Percentiles rank a stretch among this genome's conserved stretches.
Evolutionary conservation across 2,888 invertebrate species (phyloP).

Genomic region (Heteromurus nitidus): DNA sequence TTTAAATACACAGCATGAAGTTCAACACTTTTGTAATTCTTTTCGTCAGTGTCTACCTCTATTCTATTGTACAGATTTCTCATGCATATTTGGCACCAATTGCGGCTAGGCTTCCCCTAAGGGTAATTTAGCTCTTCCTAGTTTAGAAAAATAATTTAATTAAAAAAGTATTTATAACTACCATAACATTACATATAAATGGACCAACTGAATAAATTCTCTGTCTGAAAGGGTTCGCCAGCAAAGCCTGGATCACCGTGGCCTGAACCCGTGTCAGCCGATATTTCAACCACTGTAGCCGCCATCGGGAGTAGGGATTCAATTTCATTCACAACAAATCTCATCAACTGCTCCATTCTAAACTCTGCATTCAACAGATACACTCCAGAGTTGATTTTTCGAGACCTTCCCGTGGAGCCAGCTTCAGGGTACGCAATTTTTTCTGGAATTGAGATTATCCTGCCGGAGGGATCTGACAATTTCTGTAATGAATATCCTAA

Average conservation of each 20-base stretch:
- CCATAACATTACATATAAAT: neutral
- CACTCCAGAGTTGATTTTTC: conserved; percentile 61
- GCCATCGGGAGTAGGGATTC: conserved; percentile 45
- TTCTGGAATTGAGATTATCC: conserved; percentile 50
- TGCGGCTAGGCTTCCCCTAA: conserved; percentile 65
- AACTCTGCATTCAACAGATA: conserved; percentile 66
- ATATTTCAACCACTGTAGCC: conserved; percentile 1
- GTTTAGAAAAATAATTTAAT: neutral
- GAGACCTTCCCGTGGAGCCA: conserved; percentile 44
- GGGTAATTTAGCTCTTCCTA: conserved; percentile 46
- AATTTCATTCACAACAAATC: conserved; percentile 36
- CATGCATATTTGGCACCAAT: conserved; percentile 61
- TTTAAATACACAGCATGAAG: neutral
- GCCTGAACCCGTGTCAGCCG: conserved; percentile 63
- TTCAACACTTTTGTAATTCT: neutral
- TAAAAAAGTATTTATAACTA: neutral
- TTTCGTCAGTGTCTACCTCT: neutral
- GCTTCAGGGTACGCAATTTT: conserved; percentile 32
- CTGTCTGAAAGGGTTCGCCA: conserved; percentile 51
- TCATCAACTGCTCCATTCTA: conserved; percentile 63
- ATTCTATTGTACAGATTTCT: neutral
- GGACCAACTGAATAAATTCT: neutral
- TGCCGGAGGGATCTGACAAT: conserved; percentile 39
- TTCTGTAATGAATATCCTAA: conserved; percentile 65
- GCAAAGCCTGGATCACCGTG: conserved; percentile 69